A percentile compares a stretch with the other conserved stretches of the same genome.
phyloP scores from a whole-genome alignment of 2,113 vertebrate species.

The Heterocephalus glaber region DNA sequence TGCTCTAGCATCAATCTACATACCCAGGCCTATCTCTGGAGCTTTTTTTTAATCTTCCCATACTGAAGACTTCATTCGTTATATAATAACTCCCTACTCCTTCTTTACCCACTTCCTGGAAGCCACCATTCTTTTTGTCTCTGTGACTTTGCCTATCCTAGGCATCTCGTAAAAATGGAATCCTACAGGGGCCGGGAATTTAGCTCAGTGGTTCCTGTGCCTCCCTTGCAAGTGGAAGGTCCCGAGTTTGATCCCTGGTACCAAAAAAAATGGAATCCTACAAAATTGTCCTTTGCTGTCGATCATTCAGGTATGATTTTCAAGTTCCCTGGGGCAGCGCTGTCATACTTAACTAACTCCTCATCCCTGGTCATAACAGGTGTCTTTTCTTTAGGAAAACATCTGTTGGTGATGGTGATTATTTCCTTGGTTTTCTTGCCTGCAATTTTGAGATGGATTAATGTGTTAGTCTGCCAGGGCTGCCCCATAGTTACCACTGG shows the following conservation, averaged over 20 bases:
- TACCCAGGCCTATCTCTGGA: neutral
- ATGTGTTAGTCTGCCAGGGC: neutral
- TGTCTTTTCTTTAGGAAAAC: neutral
- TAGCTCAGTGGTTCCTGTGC: too few species aligned
- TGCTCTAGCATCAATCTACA: too few species aligned
- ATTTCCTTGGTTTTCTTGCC: neutral
- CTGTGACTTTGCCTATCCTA: neutral
- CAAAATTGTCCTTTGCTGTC: neutral
- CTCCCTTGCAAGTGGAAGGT: too few species aligned
- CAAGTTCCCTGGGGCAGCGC: neutral
- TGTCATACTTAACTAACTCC: neutral
- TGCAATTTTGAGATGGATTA: neutral
- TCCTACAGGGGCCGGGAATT: too few species aligned
- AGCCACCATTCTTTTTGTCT: neutral
- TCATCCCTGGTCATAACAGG: neutral
- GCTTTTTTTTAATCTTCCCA: neutral
- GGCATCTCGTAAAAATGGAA: neutral
- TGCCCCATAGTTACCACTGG: neutral
- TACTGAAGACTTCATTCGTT: neutral
- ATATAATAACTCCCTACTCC: neutral
- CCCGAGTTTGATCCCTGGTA: too few species aligned
- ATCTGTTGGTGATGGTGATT: neutral
- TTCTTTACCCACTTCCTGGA: neutral
- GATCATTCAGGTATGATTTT: neutral
- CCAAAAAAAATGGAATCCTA: neutral